Evolutionary conservation across 2,113 vertebrate species (phyloP).

Genomic region (Vidua chalybeata): DNA sequence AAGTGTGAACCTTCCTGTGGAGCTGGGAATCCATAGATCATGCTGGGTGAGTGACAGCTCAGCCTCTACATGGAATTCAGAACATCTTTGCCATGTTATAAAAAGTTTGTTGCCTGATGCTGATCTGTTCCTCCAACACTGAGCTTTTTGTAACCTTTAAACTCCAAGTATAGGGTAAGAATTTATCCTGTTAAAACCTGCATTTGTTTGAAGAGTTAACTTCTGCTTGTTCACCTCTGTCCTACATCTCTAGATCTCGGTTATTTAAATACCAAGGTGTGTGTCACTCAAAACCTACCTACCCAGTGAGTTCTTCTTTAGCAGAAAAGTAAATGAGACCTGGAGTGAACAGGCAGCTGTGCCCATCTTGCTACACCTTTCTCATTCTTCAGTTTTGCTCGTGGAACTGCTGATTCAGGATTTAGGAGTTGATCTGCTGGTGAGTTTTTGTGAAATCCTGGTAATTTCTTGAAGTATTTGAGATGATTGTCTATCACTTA

Average conservation of each 20-base stretch:
- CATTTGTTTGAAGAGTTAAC: constrained; percentile 8
- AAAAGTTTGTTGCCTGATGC: neutral
- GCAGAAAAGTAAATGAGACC: neutral
- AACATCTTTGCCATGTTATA: neutral
- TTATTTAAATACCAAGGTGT: constrained; percentile 30
- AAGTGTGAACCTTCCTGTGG: neutral
- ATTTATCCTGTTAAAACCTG: constrained; percentile 38
- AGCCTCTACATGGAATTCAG: neutral
- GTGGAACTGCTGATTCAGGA: neutral
- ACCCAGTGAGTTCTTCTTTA: neutral
- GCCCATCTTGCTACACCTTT: neutral
- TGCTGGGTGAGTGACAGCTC: neutral
- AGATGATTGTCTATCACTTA: neutral
- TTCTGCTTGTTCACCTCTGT: neutral
- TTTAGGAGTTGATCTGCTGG: neutral
- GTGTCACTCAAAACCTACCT: constrained; percentile 33
- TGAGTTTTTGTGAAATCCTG: neutral
- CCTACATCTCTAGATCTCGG: constrained; percentile 39
- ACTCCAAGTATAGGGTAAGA: neutral
- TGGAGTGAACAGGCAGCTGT: neutral
- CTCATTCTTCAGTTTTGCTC: neutral
- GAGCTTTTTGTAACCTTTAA: constrained; percentile 27
- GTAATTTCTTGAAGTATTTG: neutral
- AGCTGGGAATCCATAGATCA: neutral
- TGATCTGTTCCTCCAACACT: neutral